phyloP scores from a whole-genome alignment of 2,797 vertebrate genomes.

The Rhynchotus rufescens region DNA sequence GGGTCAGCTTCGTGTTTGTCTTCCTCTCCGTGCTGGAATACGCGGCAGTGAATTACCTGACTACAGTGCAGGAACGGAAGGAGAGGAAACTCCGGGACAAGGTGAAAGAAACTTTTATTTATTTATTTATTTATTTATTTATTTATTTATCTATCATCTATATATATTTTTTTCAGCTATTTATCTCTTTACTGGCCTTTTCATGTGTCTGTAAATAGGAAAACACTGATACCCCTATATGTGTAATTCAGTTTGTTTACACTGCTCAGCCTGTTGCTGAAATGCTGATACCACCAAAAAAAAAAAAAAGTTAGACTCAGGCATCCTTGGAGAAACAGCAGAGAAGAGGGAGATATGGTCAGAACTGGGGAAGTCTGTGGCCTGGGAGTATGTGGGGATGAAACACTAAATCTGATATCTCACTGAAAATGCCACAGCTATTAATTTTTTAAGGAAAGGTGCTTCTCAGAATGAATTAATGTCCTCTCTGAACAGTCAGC shows the following conservation, averaged over 20 bases:
- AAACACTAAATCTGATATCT: not conserved
- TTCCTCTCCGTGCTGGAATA: conserved; percentile 93
- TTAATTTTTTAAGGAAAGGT: not conserved
- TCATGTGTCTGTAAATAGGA: not conserved
- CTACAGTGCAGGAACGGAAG: conserved; percentile 88
- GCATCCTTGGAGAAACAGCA: not conserved
- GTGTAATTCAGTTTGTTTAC: not conserved
- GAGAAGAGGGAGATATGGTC: not conserved
- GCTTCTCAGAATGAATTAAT: not conserved
- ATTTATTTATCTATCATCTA: not conserved
- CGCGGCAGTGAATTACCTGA: conserved; percentile 91
- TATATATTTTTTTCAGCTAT: not conserved
- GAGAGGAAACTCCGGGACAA: conserved; percentile 85
- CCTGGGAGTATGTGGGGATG: not conserved
- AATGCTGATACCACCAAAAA: not conserved
- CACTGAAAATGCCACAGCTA: not conserved
- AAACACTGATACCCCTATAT: not conserved
- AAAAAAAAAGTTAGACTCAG: not conserved
- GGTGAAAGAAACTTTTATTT: conserved; percentile 9
- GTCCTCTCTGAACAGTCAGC: not conserved
- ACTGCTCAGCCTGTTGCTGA: not conserved
- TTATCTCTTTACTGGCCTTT: not conserved
- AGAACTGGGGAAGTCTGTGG: not conserved
- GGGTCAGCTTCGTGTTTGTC: conserved; percentile 95
- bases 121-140: no score